Evolutionary conservation across 2,113 vertebrate genomes (phyloP).

Genomic region (Sula dactylatra): DNA sequence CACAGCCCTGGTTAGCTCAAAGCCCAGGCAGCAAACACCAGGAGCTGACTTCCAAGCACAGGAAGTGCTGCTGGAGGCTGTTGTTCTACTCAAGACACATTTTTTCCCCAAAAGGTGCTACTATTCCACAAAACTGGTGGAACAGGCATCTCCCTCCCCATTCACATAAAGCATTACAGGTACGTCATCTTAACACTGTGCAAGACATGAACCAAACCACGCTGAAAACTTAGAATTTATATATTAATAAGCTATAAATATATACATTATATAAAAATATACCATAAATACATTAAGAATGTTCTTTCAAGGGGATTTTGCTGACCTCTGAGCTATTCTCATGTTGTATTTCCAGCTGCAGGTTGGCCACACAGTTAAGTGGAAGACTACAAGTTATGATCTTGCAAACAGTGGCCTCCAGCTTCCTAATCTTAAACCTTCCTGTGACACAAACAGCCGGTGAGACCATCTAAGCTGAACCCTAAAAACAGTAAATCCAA

Average conservation of each 20-base stretch:
- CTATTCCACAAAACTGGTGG: neutral
- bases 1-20: neutral
- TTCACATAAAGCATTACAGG: neutral
- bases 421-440: neutral
- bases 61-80: neutral
- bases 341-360: neutral
- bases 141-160: neutral
- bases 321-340: neutral
- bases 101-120: neutral
- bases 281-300: neutral
- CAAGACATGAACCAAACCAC: neutral
- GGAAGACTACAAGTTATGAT: neutral
- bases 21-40: neutral
- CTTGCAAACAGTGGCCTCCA: neutral
- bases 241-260: neutral
- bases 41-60: neutral
- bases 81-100: neutral
- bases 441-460: neutral
- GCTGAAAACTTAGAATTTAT: neutral
- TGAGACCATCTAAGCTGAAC: neutral
- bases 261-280: neutral
- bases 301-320: neutral
- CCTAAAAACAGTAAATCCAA: neutral
- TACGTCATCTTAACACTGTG: neutral
- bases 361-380: neutral